Evolutionary conservation across 2,888 invertebrate species (phyloP).

Genomic region (Troglohyphantes excavatus): DNA sequence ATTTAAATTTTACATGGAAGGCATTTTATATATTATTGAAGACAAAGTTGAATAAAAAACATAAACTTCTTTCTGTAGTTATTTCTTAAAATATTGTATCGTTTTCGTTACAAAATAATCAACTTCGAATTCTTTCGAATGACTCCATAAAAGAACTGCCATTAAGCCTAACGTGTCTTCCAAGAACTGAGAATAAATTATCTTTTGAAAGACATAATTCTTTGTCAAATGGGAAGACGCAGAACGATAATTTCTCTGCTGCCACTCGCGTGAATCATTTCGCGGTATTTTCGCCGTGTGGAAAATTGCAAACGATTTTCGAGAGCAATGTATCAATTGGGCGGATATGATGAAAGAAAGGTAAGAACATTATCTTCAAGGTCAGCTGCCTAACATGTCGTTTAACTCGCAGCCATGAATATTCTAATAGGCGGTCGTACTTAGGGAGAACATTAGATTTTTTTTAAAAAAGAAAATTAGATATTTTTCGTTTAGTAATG

Average conservation of each 20-base stretch:
- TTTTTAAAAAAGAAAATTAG: no score
- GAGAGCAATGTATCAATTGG: constrained; percentile 41
- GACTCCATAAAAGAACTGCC: neutral
- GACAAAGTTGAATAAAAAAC: no score
- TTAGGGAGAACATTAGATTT: neutral
- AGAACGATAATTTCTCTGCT: constrained; percentile 17
- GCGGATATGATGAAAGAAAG: constrained; percentile 55
- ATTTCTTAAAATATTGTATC: no score
- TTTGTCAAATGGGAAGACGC: constrained; percentile 9
- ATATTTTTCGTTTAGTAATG: no score
- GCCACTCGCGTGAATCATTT: constrained; percentile 38
- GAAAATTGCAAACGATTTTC: constrained; percentile 17
- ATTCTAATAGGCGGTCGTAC: neutral
- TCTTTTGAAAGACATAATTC: neutral
- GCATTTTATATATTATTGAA: no score
- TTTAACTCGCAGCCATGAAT: constrained; percentile 5
- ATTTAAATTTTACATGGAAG: no score
- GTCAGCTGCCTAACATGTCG: neutral
- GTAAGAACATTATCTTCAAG: constrained; percentile 42
- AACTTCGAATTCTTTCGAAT: no score
- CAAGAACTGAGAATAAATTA: neutral
- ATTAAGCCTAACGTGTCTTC: neutral
- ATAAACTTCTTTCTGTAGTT: no score
- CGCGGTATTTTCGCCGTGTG: constrained; percentile 27
- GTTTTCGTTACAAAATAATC: no score